Percentiles rank a stretch among this genome's conserved stretches.
Evolutionary conservation across 2,113 vertebrate species (phyloP).

Genomic region (Nyctereutes procyonoides): DNA sequence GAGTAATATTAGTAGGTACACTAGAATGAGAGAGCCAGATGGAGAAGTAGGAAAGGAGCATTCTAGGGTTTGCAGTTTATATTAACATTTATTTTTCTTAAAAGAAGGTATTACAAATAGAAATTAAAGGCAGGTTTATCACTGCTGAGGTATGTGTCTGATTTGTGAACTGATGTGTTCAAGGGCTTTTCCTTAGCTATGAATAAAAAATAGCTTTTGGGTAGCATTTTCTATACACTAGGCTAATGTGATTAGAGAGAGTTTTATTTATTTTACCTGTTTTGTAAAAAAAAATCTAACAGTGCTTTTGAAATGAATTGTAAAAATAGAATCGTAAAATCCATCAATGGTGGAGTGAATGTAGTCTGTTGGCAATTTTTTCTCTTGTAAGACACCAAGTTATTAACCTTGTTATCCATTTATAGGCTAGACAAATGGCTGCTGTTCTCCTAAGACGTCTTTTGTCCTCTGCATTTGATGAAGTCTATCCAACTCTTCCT

Average conservation of each 20-base stretch:
- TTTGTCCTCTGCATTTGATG: slow-evolving; percentile 97
- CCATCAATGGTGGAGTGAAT: not conserved
- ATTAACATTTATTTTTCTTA: not conserved
- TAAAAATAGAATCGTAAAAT: slow-evolving; percentile 8
- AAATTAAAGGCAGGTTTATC: not conserved
- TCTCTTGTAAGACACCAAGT: slow-evolving; percentile 36
- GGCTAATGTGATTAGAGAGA: not conserved
- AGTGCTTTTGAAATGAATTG: slow-evolving; percentile 27
- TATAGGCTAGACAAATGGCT: slow-evolving; percentile 97
- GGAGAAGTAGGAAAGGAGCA: not conserved
- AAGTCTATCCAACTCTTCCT: slow-evolving; percentile 95
- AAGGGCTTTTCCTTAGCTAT: not conserved
- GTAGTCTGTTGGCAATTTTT: not conserved
- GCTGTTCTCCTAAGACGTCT: slow-evolving; percentile 96
- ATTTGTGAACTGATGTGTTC: not conserved
- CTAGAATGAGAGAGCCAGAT: not conserved
- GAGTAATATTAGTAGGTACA: not conserved
- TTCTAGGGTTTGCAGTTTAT: not conserved
- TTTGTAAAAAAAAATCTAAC: not conserved
- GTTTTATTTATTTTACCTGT: not conserved
- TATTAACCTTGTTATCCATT: slow-evolving; percentile 49
- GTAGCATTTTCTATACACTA: not conserved
- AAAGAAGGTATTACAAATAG: slow-evolving; percentile 6
- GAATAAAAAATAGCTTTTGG: slow-evolving; percentile 14
- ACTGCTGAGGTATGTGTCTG: not conserved